These are phyloP conservation scores for Poecilia wingei DNA, from an alignment of 2,797 vertebrate genomes.

Conservation along the genomic window DNA sequence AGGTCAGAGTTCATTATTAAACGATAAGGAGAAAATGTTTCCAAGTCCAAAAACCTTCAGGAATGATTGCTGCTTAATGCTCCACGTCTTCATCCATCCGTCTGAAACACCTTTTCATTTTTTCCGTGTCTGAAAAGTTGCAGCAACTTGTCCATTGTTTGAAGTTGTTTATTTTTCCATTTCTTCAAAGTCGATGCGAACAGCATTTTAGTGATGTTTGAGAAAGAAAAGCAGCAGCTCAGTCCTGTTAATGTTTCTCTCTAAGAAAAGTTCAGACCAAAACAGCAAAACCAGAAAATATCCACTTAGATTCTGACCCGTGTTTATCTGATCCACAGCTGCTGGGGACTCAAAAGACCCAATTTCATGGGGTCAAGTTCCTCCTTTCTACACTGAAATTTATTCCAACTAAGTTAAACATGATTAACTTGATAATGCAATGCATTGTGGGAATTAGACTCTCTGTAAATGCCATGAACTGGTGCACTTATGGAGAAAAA, in stretches of 20 bases:
- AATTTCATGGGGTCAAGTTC: not conserved
- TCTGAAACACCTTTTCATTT: not conserved
- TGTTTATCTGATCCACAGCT: not conserved
- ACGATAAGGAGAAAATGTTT: not conserved
- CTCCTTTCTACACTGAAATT: not conserved
- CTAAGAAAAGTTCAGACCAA: not conserved
- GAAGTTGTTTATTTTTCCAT: not conserved
- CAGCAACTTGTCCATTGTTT: not conserved
- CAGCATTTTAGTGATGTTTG: not conserved
- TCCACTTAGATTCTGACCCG: not conserved
- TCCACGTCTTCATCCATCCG: not conserved
- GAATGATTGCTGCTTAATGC: not conserved
- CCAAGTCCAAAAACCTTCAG: not conserved
- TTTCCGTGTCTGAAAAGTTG: not conserved
- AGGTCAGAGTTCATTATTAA: not conserved
- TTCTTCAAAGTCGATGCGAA: not conserved
- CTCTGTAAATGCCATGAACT: not conserved
- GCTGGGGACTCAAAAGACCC: not conserved
- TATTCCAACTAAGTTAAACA: not conserved
- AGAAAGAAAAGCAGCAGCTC: not conserved
- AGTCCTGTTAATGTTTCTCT: not conserved
- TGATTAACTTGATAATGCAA: not conserved
- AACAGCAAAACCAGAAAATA: not conserved
- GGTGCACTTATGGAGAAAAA: not conserved
- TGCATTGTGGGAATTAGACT: slow-evolving; percentile 4